phyloP scores from a whole-genome alignment of 1,140 invertebrate genomes.

The Solenopsis invicta region DNA sequence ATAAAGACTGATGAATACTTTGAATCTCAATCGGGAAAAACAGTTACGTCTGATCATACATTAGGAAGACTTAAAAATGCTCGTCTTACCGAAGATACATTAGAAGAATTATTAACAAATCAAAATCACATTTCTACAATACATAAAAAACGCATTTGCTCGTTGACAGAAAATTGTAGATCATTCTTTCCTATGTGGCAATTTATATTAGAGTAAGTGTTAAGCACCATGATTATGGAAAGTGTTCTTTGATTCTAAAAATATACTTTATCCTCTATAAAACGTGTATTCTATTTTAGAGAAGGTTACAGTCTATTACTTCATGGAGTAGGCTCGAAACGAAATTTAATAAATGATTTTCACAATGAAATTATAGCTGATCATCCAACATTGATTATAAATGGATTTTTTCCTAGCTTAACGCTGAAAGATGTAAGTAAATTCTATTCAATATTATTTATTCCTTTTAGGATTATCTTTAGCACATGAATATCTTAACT shows the following conservation, averaged over 20 bases:
- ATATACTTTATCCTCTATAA: neutral
- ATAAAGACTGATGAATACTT: conserved; percentile 83
- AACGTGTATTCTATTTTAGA: conserved; percentile 86
- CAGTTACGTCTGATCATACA: conserved; percentile 93
- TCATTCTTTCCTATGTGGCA: conserved; percentile 81
- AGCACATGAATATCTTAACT: too few relatives aligned
- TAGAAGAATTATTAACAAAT: conserved; percentile 88
- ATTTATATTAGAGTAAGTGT: conserved; percentile 83
- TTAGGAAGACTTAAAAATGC: conserved; percentile 92
- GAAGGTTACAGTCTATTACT: conserved; percentile 95
- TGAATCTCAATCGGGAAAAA: conserved; percentile 83
- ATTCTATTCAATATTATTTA: neutral
- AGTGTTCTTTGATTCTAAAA: neutral
- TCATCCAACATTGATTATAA: conserved; percentile 92
- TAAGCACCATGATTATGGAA: neutral
- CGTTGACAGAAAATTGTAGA: conserved; percentile 68
- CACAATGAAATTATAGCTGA: conserved; percentile 89
- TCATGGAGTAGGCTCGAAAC: conserved; percentile 96
- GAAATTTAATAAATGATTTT: conserved; percentile 92
- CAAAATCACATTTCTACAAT: conserved; percentile 87
- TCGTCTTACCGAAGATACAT: conserved; percentile 89
- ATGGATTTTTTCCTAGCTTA: conserved; percentile 97
- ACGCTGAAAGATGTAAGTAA: conserved; percentile 92
- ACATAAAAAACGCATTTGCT: conserved; percentile 86
- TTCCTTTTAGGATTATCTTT: too few relatives aligned